phyloP scores from a whole-genome alignment of 1,140 invertebrate genomes.

The Andricus grossulariae region DNA sequence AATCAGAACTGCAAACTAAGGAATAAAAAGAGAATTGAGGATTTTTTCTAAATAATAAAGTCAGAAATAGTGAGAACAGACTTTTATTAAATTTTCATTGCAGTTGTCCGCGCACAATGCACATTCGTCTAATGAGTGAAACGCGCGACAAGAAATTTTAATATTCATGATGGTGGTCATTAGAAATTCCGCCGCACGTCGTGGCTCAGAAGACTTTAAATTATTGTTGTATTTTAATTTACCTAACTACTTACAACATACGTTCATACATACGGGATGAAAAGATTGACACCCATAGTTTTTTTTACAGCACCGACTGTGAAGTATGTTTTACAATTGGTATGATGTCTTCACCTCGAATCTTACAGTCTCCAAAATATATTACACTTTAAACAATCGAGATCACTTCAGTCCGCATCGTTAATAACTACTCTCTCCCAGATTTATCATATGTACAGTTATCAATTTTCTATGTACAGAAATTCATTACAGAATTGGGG shows the following conservation, averaged over 20 bases:
- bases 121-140: conserved; percentile 28
- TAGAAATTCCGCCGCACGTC: conserved; percentile 23
- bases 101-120: conserved; percentile 36
- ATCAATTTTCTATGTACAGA: conserved; percentile 38
- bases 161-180: conserved; percentile 25
- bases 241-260: conserved; percentile 43
- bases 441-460: conserved; percentile 15
- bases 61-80: conserved; percentile 52
- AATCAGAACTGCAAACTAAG: not conserved
- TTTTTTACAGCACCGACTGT: not conserved
- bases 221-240: conserved; percentile 38
- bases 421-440: conserved; percentile 7
- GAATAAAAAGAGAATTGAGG: not conserved
- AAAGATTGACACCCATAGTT: conserved; percentile 47
- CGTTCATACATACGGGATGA: conserved; percentile 49
- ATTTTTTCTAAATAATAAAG: conserved; percentile 10
- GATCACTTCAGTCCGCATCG: conserved; percentile 56
- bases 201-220: conserved; percentile 17
- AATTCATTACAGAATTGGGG: conserved; percentile 31
- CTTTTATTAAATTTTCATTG: conserved; percentile 57
- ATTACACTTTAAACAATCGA: conserved; percentile 70
- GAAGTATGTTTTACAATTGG: conserved; percentile 7
- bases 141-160: conserved; percentile 12
- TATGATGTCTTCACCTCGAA: conserved; percentile 37
- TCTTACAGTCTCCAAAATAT: conserved; percentile 54